phyloP scores from a whole-genome alignment of 2,888 invertebrate species.

The Metalampra italica region DNA sequence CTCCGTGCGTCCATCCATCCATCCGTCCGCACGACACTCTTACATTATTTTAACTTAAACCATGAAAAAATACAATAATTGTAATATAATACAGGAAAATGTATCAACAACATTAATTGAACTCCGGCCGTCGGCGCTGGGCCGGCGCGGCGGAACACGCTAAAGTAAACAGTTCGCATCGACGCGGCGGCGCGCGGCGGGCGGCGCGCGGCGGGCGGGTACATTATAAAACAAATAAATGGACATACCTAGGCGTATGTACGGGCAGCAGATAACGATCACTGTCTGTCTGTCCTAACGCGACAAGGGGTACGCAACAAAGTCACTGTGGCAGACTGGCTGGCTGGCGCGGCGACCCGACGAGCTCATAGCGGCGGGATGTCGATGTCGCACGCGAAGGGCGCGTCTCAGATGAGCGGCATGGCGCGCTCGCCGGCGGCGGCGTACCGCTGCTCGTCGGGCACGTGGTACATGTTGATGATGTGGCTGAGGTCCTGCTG shows the following conservation, averaged over 20 bases:
- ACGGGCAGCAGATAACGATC: constrained; percentile 62
- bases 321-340: constrained; percentile 47
- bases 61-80: constrained; percentile 75
- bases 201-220: too few species aligned
- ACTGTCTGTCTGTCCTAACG: constrained; percentile 68
- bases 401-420: constrained; percentile 82
- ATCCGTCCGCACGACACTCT: constrained; percentile 64
- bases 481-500: constrained; percentile 81
- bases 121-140: constrained; percentile 43
- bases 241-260: constrained; percentile 73
- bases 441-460: constrained; percentile 80
- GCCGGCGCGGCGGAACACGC: constrained; percentile 45
- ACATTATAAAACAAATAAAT: constrained; percentile 70
- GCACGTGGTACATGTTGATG: constrained; percentile 83
- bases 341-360: constrained; percentile 40
- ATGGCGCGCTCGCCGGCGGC: constrained; percentile 79
- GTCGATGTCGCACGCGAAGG: constrained; percentile 81
- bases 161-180: constrained; percentile 61
- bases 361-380: constrained; percentile 81
- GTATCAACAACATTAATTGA: constrained; percentile 72
- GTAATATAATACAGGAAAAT: constrained; percentile 70
- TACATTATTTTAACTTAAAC: constrained; percentile 70
- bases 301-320: constrained; percentile 49
- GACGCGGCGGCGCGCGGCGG: constrained; percentile 64
- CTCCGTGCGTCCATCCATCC: constrained; percentile 36